Conservation (phyloP, 2,888 invertebrate genomes). For the Alloscopus bannaensis region DNA sequence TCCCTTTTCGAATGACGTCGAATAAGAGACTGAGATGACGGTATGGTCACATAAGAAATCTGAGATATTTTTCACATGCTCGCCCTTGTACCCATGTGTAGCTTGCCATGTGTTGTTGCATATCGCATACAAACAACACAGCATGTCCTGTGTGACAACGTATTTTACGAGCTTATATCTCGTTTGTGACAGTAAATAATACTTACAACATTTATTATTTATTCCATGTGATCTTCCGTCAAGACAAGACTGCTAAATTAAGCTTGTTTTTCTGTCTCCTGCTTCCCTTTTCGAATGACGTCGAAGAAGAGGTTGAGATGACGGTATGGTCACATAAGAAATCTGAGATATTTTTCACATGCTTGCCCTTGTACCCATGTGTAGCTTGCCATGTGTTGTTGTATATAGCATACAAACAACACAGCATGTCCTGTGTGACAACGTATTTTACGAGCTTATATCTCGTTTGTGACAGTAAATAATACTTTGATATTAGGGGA, state of each 20-base stretch:
- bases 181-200: slow-evolving; percentile 35
- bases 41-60: background rate
- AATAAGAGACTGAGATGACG: background rate
- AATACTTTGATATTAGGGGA: slow-evolving; percentile 20
- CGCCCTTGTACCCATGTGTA: background rate
- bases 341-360: slow-evolving; percentile 9
- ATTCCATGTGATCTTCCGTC: background rate
- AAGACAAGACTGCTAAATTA: slow-evolving; percentile 9
- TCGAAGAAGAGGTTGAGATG: background rate
- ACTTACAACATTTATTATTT: background rate
- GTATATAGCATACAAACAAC: background rate
- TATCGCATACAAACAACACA: background rate
- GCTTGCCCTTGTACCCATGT: background rate
- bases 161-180: slow-evolving; percentile 28
- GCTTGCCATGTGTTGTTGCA: background rate
- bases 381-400: background rate
- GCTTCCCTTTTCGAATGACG: no score
- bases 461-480: slow-evolving; percentile 40
- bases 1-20: background rate
- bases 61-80: slow-evolving; percentile 3
- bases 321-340: background rate
- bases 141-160: no score
- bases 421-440: no score
- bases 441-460: slow-evolving; percentile 32
- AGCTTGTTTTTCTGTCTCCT: background rate